These are phyloP conservation scores for Leptocoma aspasia DNA, from an alignment of 2,113 vertebrate genomes.

Conservation along the genomic window DNA sequence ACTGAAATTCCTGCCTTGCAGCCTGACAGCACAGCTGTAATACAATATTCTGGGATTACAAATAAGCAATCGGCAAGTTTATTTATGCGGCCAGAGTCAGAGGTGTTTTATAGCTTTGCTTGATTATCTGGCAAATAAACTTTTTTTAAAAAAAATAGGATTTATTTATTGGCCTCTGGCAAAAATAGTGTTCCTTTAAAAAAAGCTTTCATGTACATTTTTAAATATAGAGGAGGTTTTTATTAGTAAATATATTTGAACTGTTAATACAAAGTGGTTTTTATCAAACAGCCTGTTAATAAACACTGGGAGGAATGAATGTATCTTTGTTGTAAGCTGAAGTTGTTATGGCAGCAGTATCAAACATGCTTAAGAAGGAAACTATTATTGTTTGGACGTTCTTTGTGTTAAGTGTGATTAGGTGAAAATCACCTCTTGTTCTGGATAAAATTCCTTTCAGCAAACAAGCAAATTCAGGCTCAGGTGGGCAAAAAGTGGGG, in stretches of 20 bases:
- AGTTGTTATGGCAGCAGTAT: conserved; percentile 36
- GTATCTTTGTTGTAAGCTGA: not conserved
- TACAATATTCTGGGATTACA: conserved; percentile 28
- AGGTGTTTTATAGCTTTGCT: not conserved
- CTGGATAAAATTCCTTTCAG: not conserved
- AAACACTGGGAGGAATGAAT: not conserved
- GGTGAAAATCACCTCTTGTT: not conserved
- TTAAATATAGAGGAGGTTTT: not conserved
- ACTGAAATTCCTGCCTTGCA: not conserved
- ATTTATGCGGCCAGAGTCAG: conserved; percentile 18
- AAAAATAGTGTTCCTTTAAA: not conserved
- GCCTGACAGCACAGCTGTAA: conserved; percentile 5
- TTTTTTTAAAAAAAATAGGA: not conserved
- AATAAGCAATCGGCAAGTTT: conserved; percentile 21
- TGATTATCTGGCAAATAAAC: not conserved
- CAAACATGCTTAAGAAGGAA: not conserved
- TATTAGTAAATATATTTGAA: not conserved
- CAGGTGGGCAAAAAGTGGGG: not conserved
- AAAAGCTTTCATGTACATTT: not conserved
- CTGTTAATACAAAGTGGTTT: not conserved
- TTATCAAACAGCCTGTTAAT: not conserved
- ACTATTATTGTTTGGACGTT: not conserved
- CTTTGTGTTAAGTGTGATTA: not conserved
- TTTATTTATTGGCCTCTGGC: not conserved
- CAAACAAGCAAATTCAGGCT: not conserved